phyloP scores from a whole-genome alignment of 2,797 vertebrate genomes.

The Coregonus sp. region DNA sequence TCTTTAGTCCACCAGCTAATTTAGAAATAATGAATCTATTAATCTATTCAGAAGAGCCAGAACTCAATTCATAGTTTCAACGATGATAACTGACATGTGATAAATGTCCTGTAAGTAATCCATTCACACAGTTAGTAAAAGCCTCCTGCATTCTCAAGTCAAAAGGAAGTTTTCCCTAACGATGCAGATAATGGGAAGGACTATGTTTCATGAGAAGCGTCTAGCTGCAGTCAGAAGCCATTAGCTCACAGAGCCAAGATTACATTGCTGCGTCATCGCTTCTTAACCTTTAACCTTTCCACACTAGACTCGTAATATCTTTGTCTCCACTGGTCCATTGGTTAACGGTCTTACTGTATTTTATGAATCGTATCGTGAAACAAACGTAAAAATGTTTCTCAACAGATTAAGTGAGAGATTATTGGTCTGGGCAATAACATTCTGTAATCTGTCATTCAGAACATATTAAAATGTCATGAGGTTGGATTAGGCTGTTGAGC shows the following conservation, averaged over 20 bases:
- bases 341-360: neutral
- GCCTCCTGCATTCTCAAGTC: constrained; percentile 12
- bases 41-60: neutral
- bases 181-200: constrained; percentile 31
- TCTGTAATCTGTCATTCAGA: neutral
- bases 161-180: constrained; percentile 74
- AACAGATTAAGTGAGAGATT: constrained; percentile 6
- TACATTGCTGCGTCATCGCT: neutral
- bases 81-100: neutral
- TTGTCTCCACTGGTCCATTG: neutral
- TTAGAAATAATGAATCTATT: neutral
- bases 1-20: neutral
- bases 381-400: constrained; percentile 1
- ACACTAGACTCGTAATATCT: neutral
- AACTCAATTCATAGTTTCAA: neutral
- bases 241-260: neutral
- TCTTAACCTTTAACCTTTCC: neutral
- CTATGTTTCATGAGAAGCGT: constrained; percentile 29
- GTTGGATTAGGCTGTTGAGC: neutral
- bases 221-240: neutral
- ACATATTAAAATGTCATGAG: neutral
- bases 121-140: constrained; percentile 54
- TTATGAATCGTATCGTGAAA: neutral
- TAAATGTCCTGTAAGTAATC: constrained; percentile 21
- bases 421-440: neutral